These are phyloP conservation scores for Hystrix cristata DNA, from an alignment of 2,113 vertebrate genomes.

Conservation along the genomic window DNA sequence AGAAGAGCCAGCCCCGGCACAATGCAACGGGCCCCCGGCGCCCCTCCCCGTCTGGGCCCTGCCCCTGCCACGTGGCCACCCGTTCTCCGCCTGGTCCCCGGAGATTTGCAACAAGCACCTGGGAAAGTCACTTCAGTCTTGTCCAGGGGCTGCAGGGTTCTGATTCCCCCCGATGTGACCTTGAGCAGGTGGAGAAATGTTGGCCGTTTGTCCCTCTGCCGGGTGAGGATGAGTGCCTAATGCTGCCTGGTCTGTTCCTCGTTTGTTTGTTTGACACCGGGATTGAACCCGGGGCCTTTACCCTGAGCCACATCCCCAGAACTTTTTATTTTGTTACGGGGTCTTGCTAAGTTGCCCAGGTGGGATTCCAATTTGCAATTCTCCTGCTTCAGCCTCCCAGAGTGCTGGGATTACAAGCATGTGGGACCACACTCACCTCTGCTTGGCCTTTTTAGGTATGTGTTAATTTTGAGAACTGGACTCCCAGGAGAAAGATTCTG, in stretches of 20 bases:
- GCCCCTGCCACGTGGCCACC: background rate
- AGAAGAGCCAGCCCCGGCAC: background rate
- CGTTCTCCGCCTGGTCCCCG: too few species aligned
- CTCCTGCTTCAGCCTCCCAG: background rate
- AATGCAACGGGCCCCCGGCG: background rate
- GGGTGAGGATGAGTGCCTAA: background rate
- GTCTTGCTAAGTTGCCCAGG: background rate
- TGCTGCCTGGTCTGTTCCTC: too few species aligned
- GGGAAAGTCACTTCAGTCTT: background rate
- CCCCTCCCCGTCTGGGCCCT: background rate
- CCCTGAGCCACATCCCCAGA: background rate
- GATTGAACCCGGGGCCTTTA: background rate
- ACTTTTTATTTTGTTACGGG: background rate
- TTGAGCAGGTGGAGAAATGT: background rate
- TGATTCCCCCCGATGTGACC: background rate
- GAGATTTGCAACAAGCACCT: background rate
- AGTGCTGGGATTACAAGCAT: background rate
- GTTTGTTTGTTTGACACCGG: background rate
- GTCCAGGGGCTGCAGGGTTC: background rate
- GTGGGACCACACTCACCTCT: background rate
- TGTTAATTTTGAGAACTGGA: background rate
- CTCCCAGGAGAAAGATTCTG: background rate
- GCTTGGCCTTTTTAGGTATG: background rate
- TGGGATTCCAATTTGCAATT: background rate
- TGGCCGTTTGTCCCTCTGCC: background rate